Conservation (phyloP, 92 coral and sea anemone genomes). For the Parazoanthus swiftii region DNA sequence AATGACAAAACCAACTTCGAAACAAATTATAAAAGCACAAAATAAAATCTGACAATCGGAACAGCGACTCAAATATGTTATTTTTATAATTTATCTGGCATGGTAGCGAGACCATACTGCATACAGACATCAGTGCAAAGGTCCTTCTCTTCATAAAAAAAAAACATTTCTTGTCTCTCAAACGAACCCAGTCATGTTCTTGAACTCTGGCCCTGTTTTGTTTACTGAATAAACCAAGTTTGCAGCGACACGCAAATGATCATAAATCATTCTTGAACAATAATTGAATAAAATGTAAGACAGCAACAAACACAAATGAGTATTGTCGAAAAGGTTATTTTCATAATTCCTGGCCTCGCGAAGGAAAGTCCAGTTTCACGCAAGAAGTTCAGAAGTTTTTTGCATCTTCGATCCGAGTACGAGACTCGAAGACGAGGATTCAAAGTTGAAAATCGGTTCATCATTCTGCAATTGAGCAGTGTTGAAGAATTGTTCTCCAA, state of each 20-base stretch:
- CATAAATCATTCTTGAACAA: not conserved
- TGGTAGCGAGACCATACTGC: not conserved
- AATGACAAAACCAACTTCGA: slow-evolving; percentile 1
- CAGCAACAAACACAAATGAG: not conserved
- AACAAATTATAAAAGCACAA: not conserved
- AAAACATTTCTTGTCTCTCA: slow-evolving; percentile 22
- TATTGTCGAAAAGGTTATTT: not conserved
- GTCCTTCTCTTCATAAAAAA: not conserved
- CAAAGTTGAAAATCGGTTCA: too few relatives aligned
- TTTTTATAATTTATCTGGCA: not conserved
- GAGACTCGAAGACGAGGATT: too few relatives aligned
- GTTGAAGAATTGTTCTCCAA: not conserved
- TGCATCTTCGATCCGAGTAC: not conserved
- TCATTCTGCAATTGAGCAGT: not conserved
- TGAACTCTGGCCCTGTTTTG: not conserved
- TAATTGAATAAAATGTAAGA: not conserved
- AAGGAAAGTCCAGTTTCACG: not conserved
- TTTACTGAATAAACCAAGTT: not conserved
- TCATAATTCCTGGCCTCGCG: not conserved
- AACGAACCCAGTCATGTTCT: not conserved
- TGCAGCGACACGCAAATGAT: not conserved
- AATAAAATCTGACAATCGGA: not conserved
- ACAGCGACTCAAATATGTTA: not conserved
- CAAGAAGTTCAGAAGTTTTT: too few relatives aligned
- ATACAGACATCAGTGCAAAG: not conserved